These are phyloP conservation scores for Ips nitidus DNA, from an alignment of 1,140 invertebrate species.

Conservation along the genomic window DNA sequence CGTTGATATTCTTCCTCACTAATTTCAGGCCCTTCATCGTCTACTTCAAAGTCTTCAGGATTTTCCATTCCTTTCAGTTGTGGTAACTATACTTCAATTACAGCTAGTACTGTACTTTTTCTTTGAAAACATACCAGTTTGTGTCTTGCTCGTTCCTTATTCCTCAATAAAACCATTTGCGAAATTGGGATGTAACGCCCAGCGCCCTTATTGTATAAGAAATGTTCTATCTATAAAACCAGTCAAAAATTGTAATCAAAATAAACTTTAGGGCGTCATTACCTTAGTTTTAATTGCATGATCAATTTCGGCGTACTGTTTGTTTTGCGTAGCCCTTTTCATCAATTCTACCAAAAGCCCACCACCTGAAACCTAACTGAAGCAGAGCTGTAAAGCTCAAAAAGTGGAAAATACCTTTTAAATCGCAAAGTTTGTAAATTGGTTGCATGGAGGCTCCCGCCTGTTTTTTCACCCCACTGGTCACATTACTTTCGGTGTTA, in stretches of 20 bases:
- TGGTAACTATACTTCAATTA: constrained; percentile 59
- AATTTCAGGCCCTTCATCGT: constrained; percentile 68
- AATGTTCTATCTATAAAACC: constrained; percentile 66
- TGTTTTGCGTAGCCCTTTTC: constrained; percentile 86
- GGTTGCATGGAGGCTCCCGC: constrained; percentile 78
- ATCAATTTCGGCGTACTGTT: constrained; percentile 86
- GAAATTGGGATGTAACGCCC: constrained; percentile 87
- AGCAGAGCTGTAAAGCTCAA: background rate
- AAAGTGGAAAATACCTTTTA: constrained; percentile 68
- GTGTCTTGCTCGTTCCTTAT: constrained; percentile 79
- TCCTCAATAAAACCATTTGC: constrained; percentile 82
- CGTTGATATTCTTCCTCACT: constrained; percentile 51
- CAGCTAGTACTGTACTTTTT: background rate
- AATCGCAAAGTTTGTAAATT: constrained; percentile 81
- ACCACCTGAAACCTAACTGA: constrained; percentile 63
- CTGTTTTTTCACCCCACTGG: constrained; percentile 89
- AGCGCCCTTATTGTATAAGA: constrained; percentile 90
- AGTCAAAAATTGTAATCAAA: constrained; percentile 5
- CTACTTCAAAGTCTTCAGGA: constrained; percentile 78
- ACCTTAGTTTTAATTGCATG: constrained; percentile 85
- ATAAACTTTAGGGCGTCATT: constrained; percentile 9
- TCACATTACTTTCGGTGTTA: constrained; percentile 90
- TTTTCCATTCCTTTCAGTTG: constrained; percentile 76
- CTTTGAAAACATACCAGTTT: constrained; percentile 64
- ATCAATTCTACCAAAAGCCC: constrained; percentile 91